Conservation (phyloP, 64 coral and sea anemone genomes). For the Actinia tenebrosa region DNA sequence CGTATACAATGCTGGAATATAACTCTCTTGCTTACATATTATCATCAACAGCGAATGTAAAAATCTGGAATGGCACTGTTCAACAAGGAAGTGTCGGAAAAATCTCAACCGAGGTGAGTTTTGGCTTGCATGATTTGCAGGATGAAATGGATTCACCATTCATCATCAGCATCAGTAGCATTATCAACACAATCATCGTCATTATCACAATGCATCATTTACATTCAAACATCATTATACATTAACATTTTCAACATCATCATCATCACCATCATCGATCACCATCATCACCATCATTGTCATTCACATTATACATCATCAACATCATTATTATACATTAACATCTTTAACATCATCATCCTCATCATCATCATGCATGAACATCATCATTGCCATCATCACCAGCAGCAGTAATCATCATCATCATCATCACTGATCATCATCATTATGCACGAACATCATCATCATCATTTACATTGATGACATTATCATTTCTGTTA, state of each 20-base stretch:
- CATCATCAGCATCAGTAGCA: not conserved
- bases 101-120: not conserved
- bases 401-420: no score
- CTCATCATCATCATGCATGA: no score
- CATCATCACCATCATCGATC: not conserved
- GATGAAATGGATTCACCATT: not conserved
- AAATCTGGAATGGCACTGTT: slow-evolving; percentile 11
- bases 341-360: no score
- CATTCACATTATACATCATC: not conserved
- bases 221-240: not conserved
- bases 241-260: no score
- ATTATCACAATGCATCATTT: not conserved
- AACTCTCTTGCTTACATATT: not conserved
- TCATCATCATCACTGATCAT: no score
- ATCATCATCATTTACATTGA: no score
- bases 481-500: not conserved
- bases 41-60: slow-evolving; percentile 13
- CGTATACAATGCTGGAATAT: not conserved
- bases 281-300: not conserved
- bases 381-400: no score
- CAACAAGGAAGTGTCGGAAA: slow-evolving; percentile 17
- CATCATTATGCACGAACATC: no score
- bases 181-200: not conserved
- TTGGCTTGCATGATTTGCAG: not conserved
- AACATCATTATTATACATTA: no score